phyloP scores from a whole-genome alignment of 2,888 invertebrate species.

The Cephus pygmeus region DNA sequence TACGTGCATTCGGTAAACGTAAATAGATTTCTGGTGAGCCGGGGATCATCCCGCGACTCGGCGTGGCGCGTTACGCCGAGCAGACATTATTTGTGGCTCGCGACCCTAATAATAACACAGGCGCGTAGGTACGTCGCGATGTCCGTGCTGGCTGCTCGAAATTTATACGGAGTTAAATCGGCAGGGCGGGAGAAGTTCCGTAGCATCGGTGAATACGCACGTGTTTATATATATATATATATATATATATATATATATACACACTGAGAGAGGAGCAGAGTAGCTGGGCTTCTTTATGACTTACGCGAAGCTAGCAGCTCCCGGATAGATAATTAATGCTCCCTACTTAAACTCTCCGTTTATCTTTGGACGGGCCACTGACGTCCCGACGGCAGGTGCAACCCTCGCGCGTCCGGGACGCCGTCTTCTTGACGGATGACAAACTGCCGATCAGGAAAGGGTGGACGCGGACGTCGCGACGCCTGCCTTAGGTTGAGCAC shows the following conservation, averaged over 20 bases:
- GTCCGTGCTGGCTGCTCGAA: conserved; percentile 22
- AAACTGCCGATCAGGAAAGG: conserved; percentile 62
- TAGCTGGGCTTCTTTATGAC: conserved; percentile 26
- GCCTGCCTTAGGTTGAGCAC: background rate
- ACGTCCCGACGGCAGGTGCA: conserved; percentile 53
- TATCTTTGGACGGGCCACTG: conserved; percentile 45
- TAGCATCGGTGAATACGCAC: background rate
- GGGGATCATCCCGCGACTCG: conserved; percentile 30
- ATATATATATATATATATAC: too few relatives aligned
- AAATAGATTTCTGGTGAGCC: conserved; percentile 23
- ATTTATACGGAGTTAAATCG: conserved; percentile 33
- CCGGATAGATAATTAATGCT: conserved; percentile 49
- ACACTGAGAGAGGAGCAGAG: background rate
- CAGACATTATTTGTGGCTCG: conserved; percentile 41
- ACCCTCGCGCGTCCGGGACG: conserved; percentile 37
- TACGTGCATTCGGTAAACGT: conserved; percentile 25
- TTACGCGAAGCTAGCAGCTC: conserved; percentile 16
- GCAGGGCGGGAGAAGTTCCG: conserved; percentile 3
- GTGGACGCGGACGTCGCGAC: conserved; percentile 48
- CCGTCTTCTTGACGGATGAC: conserved; percentile 52
- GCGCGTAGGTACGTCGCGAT: conserved; percentile 23
- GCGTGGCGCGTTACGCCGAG: conserved; percentile 36
- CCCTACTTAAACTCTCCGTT: conserved; percentile 41
- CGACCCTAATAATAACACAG: conserved; percentile 45
- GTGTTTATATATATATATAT: too few relatives aligned